These are phyloP conservation scores for Pimephales promelas DNA, from an alignment of 2,113 vertebrate genomes.

Conservation along the genomic window DNA sequence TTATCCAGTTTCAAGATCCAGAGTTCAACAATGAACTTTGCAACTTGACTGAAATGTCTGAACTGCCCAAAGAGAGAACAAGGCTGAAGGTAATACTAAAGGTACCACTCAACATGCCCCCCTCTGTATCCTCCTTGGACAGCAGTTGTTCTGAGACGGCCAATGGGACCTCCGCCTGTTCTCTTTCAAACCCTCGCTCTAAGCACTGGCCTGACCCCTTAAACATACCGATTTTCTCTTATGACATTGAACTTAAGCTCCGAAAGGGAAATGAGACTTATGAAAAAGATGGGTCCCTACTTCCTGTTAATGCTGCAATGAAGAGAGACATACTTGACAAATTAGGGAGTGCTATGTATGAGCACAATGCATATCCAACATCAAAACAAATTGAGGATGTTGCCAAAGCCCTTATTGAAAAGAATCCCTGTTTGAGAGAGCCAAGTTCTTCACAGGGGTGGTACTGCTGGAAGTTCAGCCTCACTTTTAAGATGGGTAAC, in stretches of 20 bases:
- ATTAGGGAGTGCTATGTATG: neutral
- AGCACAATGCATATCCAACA: conserved; percentile 12
- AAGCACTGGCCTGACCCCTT: neutral
- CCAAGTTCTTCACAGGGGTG: conserved; percentile 29
- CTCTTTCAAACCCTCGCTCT: neutral
- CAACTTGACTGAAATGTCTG: conserved; percentile 37
- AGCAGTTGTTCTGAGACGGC: neutral
- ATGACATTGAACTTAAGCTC: neutral
- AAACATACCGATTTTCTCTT: neutral
- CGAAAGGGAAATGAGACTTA: neutral
- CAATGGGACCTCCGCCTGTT: neutral
- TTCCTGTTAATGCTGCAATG: neutral
- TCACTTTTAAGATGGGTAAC: conserved; percentile 52
- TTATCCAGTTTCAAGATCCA: conserved; percentile 45
- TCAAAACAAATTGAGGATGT: conserved; percentile 21
- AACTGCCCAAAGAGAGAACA: conserved; percentile 34
- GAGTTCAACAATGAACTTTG: neutral
- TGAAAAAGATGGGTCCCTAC: neutral
- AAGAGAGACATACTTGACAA: conserved; percentile 1
- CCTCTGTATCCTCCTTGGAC: neutral
- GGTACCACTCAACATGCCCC: neutral
- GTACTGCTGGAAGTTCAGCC: conserved; percentile 39
- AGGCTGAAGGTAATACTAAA: conserved; percentile 25
- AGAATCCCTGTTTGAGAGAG: conserved; percentile 50
- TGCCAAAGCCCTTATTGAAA: conserved; percentile 45